phyloP scores from a whole-genome alignment of 2,797 vertebrate species.

The Xenopus petersii region DNA sequence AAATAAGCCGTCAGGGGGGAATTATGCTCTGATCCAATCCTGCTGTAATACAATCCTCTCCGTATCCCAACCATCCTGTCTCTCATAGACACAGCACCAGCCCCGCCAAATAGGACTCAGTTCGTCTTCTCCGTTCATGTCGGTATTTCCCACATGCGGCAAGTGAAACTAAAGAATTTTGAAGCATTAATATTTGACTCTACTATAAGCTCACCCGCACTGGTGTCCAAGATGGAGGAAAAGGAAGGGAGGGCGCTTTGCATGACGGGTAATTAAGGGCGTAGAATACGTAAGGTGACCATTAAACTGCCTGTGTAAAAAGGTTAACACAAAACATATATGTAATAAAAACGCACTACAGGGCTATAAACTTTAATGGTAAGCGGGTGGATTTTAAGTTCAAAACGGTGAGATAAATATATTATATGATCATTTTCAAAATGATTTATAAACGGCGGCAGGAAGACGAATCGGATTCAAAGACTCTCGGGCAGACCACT shows the following conservation, averaged over 20 bases:
- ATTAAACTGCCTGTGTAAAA: too few species aligned
- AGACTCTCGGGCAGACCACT: too few species aligned
- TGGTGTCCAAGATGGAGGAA: conserved; percentile 77
- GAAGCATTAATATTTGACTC: neutral
- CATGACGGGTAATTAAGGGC: conserved; percentile 64
- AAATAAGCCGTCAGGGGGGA: neutral
- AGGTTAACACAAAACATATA: too few species aligned
- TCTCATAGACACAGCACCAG: accelerated
- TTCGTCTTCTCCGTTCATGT: accelerated
- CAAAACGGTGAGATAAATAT: too few species aligned
- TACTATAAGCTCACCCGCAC: conserved; percentile 57
- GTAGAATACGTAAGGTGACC: neutral
- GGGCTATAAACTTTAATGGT: too few species aligned
- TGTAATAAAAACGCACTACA: too few species aligned
- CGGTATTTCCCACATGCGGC: neutral
- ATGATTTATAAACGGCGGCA: too few species aligned
- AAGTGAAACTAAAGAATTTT: too few species aligned
- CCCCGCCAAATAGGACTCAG: accelerated
- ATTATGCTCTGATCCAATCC: neutral
- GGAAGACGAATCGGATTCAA: too few species aligned
- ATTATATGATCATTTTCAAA: too few species aligned
- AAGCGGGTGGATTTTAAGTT: too few species aligned
- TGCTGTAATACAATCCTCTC: conserved; percentile 60
- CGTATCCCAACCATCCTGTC: conserved; percentile 73
- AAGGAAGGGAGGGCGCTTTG: conserved; percentile 54